Percentiles rank a stretch among this genome's conserved stretches.
Evolutionary conservation across 2,888 invertebrate species (phyloP).

Genomic region (Iselma pallidipennis): DNA sequence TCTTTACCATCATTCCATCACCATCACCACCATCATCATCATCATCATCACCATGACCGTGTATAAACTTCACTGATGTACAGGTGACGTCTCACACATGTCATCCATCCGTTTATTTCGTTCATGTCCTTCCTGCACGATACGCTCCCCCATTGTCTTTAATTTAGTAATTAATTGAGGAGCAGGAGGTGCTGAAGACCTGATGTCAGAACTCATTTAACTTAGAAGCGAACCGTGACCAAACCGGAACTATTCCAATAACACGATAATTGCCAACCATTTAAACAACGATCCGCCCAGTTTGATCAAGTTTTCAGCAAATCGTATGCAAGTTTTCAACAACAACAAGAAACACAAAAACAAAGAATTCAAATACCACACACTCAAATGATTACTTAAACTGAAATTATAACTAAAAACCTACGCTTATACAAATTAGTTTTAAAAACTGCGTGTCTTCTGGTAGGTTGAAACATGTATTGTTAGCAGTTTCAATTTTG

Average conservation of each 20-base stretch:
- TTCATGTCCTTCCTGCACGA: constrained; percentile 28
- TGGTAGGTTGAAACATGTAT: too few species aligned
- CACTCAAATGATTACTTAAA: too few species aligned
- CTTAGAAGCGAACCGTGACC: constrained; percentile 18
- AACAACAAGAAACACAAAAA: too few species aligned
- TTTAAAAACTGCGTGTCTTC: too few species aligned
- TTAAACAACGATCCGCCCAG: not conserved
- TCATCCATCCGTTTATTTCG: constrained; percentile 44
- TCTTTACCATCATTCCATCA: constrained; percentile 9
- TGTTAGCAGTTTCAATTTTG: too few species aligned
- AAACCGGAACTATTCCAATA: constrained; percentile 7
- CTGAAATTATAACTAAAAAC: too few species aligned
- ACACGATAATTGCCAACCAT: constrained; percentile 1
- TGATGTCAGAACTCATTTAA: constrained; percentile 26
- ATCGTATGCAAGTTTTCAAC: too few species aligned
- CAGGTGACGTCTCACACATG: constrained; percentile 50
- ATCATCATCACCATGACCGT: constrained; percentile 6
- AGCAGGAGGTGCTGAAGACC: constrained; percentile 42
- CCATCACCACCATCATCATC: constrained; percentile 12
- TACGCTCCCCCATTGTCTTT: constrained; percentile 47
- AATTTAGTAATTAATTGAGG: constrained; percentile 48
- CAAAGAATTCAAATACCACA: too few species aligned
- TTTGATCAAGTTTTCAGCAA: not conserved
- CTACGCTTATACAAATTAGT: too few species aligned
- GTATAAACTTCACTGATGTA: constrained; percentile 15